Evolutionary conservation across 1,140 invertebrate genomes (phyloP).

Genomic region (Trialeurodes vaporariorum): DNA sequence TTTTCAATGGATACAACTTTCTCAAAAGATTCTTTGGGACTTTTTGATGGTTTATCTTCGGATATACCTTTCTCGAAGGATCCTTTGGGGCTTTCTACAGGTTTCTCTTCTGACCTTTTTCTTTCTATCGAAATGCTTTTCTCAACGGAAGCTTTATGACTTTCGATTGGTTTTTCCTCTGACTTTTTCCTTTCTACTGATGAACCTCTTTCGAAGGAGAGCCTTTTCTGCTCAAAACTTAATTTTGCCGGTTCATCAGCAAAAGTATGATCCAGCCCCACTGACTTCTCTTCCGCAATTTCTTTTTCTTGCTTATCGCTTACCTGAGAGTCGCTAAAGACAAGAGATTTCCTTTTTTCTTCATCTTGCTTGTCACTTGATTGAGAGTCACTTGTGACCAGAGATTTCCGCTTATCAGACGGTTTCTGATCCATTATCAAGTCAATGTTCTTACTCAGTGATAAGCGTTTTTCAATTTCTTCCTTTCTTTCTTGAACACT

Average conservation of each 20-base stretch:
- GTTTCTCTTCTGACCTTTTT: too few relatives aligned
- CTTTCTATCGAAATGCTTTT: conserved; percentile 13
- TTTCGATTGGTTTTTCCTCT: background rate
- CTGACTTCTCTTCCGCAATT: conserved; percentile 11
- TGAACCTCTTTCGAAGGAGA: conserved; percentile 25
- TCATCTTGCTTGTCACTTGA: conserved; percentile 37
- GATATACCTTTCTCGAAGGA: conserved; percentile 1
- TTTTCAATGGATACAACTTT: background rate
- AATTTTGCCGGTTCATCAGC: conserved; percentile 20
- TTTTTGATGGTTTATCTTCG: too few relatives aligned
- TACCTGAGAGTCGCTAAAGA: conserved; percentile 1
- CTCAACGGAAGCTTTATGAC: conserved; percentile 21
- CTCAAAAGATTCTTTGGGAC: background rate
- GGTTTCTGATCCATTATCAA: conserved; percentile 27
- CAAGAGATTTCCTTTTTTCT: conserved; percentile 39
- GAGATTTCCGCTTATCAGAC: background rate
- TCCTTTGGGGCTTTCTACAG: background rate
- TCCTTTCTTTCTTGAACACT: conserved; percentile 53
- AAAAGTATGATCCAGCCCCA: too few relatives aligned
- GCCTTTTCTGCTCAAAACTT: conserved; percentile 26
- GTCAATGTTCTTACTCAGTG: conserved; percentile 20
- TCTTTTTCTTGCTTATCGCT: conserved; percentile 12
- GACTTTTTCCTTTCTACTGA: conserved; percentile 9
- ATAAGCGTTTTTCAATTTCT: conserved; percentile 55
- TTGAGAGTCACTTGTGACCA: background rate